Evolutionary conservation across 2,888 invertebrate species (phyloP), one percentile per base, ranked within the genome.

Genomic region (Metopia argyrocephala): DNA sequence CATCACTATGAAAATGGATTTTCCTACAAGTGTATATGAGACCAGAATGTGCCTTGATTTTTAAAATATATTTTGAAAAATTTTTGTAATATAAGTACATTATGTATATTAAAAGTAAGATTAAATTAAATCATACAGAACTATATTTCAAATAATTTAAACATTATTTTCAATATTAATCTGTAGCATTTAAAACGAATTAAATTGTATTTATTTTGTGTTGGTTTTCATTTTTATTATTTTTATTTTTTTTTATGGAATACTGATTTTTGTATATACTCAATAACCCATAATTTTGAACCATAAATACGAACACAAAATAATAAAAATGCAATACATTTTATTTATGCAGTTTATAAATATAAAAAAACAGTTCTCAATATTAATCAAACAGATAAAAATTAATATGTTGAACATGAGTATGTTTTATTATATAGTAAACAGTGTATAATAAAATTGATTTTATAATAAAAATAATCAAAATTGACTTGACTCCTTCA

Each of bases 211-310:
- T 38, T 45, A 45, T 21, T 21, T 45, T 38, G 38, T n/a, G 0
- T 38, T 15, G 38, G 15, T 15, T 38, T 38, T 15, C 15, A 12
- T 38, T 38, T 38, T 38, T 38, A 3, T 3, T 31, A 12, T 31
- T 31, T 1, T 31, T 31, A 12, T 38, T 61, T 31, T 28, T 57
- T 61, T 61, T 7, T 38, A 45, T 61, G 20, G 6, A 61, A 61
- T 21, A 59, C 15, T 15, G 15, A 56, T 56, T 56, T 56, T 57
- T 18, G 28, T 57, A 4, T 61, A 21, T 57, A 31, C 21, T n/a
- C 21, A 61, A 15, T 61, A 61, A 61, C 45, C 59, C 38, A 45
- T 45, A 61, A 61, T 61, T 61, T 61, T 12, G 38, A 28, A 20
- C n/a, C 23, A 23, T 38, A 45, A 61, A 45, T 28, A 28, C 21